phyloP scores from a whole-genome alignment of 2,888 invertebrate genomes.

The Tachina lurida region DNA sequence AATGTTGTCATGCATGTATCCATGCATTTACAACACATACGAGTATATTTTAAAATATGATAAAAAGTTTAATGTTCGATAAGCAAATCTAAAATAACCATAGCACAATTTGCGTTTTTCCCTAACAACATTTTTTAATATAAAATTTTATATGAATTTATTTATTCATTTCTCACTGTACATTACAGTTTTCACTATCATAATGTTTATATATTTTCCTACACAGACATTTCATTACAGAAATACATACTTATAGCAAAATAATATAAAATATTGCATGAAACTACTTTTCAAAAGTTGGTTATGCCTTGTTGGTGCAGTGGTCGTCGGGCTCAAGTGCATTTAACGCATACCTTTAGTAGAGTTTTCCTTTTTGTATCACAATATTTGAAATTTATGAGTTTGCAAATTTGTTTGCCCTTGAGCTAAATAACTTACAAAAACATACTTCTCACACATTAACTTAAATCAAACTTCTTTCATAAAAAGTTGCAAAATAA shows the following conservation, averaged over 20 bases:
- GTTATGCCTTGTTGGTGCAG: too few relatives aligned
- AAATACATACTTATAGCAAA: constrained; percentile 56
- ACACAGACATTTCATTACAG: not conserved
- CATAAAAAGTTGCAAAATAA: not conserved
- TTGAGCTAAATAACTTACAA: constrained; percentile 47
- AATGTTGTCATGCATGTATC: too few relatives aligned
- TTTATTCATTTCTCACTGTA: constrained; percentile 14
- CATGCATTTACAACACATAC: not conserved
- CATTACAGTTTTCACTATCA: not conserved
- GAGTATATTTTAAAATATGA: not conserved
- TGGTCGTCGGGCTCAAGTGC: not conserved
- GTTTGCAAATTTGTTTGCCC: constrained; percentile 68
- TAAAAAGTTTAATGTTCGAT: not conserved
- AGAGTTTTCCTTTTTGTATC: constrained; percentile 59
- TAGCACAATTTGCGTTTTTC: too few relatives aligned
- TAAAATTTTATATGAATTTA: too few relatives aligned
- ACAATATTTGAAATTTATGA: constrained; percentile 69
- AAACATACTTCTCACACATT: not conserved
- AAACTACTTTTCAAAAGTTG: not conserved
- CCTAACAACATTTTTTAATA: too few relatives aligned
- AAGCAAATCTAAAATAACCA: too few relatives aligned
- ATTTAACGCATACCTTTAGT: constrained; percentile 1
- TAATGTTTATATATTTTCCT: not conserved
- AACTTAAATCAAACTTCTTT: constrained; percentile 13
- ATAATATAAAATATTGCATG: not conserved